Base-by-base conservation (phyloP, 2,113 vertebrate genomes). In the Sinocyclocheilus anophthalmus region DNA sequence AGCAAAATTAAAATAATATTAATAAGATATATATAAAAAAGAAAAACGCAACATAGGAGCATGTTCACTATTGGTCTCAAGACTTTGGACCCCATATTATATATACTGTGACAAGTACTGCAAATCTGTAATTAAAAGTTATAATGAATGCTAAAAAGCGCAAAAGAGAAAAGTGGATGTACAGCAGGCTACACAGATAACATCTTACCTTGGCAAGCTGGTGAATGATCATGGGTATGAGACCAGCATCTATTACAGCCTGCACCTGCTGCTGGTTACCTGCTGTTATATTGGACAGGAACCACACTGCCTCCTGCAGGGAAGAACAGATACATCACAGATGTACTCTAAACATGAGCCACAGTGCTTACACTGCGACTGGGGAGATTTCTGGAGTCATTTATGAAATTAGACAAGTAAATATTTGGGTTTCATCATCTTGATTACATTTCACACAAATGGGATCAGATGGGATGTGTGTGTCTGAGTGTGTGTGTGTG, bases 191-290 rank as follows among this genome's bases (percentile, higher is more conserved):
- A 72, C 37, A 18, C 48, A 18, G 45, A 42, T 42, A 24, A 45
- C 14, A 59, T 76, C 94, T 93, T 90, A 99, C 98, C 97, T 99
- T 99, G 89, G 97, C 98, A 93, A 99, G 96, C 90, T 99, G 98
- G 93, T 99, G 97, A 92, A 99, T 99, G 92, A 99, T 99, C 98
- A 99, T 98, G 70, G 98, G 98, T 93, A 99, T 99, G 93, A 99
- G 94, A 67, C 97, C 97, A 87, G 97, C 97, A 92, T 99, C 97
- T 89, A 99, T 99, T 89, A 99, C 98, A 91, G 98, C 97, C 89
- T 99, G 98, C 91, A 99, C 98, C 95, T 99, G 98, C 93, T 99
- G 97, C 93, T 99, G 98, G 93, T 99, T 99, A 89, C 98, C 98
- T 92, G 98, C 98, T 91, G 98, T 99, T 92, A 99, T 99, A 92